A percentile compares a stretch with the other conserved stretches of the same genome.
These are phyloP conservation scores for Panthera tigris DNA, from an alignment of 2,113 vertebrate genomes.

Conservation along the genomic window DNA sequence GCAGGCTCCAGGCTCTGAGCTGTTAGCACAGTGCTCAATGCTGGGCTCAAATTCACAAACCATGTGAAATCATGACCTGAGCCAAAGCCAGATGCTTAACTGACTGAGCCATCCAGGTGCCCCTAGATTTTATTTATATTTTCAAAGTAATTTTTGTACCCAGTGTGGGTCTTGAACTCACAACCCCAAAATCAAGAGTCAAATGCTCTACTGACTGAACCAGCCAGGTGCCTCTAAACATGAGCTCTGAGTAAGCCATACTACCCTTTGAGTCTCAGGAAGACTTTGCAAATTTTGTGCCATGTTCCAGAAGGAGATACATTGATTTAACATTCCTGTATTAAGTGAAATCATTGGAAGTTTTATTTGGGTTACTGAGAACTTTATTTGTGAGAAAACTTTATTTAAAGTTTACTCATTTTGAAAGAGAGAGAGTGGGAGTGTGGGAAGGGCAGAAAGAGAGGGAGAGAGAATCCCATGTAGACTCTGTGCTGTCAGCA, in stretches of 20 bases:
- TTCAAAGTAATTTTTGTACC: too few relatives aligned
- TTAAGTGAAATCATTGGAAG: conserved; percentile 19
- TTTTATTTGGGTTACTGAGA: conserved; percentile 42
- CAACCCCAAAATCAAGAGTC: too few relatives aligned
- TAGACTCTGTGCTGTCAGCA: too few relatives aligned
- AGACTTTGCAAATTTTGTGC: conserved; percentile 33
- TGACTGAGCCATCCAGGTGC: neutral
- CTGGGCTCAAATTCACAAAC: too few relatives aligned
- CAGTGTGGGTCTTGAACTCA: too few relatives aligned
- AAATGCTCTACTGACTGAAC: neutral
- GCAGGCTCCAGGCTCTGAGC: too few relatives aligned
- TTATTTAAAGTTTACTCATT: neutral
- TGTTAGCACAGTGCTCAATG: too few relatives aligned
- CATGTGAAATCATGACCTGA: too few relatives aligned
- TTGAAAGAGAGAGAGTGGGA: too few relatives aligned
- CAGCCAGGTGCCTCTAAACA: neutral
- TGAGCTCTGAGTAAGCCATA: neutral
- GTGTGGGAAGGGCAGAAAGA: too few relatives aligned
- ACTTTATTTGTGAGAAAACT: neutral
- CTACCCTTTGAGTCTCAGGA: neutral
- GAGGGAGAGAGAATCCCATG: too few relatives aligned
- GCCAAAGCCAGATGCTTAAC: neutral
- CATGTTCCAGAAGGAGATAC: conserved; percentile 27
- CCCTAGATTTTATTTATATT: neutral
- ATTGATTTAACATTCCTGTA: neutral